Evolutionary conservation across 2,113 vertebrate genomes (phyloP), one percentile per base, ranked within the genome.

Genomic region (Ranitomeya variabilis): DNA sequence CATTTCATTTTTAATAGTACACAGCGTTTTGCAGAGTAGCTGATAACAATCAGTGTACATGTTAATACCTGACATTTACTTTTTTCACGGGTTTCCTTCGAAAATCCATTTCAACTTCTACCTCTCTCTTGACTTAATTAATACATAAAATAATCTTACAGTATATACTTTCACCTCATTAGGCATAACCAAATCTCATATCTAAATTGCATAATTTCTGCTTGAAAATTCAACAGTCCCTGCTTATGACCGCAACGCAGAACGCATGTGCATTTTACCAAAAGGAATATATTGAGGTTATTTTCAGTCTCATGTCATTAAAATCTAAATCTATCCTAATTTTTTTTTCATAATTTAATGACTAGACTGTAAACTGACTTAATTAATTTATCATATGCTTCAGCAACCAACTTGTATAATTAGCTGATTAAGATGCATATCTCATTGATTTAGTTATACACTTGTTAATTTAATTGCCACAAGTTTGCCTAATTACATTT

Each of bases 381-480:
- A 89, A 89, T 89, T 89, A 89, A 89, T 89, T 89, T 85, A 89
- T 89, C 87, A 89, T 85, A 89, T 89, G 87, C 87, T 79, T 89
- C 87, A 89, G 87, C 74, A 89, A 89, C 87, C 81, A 89, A 89
- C 81, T 89, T 89, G 87, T 82, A 89, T 89, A 89, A 89, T 89
- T 84, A 89, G 82, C 87, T 83, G 87, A 89, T 89, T 89, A 89
- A 89, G 87, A 89, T 89, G 87, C 87, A 89, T 89, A 89, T 89
- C 87, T 89, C 87, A 89, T 89, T 89, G 81, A 89, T 89, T 89
- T 89, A 89, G 87, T 89, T 89, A 89, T 85, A 89, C 82, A 89
- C 87, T 89, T 89, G 87, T 89, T 89, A 89, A 89, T 85, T 89
- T 89, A 89, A 89, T 89, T 89, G 87, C 87, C 87, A 89, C 87